phyloP scores from a whole-genome alignment of 2,888 invertebrate species.

The Ophioninae sp. region DNA sequence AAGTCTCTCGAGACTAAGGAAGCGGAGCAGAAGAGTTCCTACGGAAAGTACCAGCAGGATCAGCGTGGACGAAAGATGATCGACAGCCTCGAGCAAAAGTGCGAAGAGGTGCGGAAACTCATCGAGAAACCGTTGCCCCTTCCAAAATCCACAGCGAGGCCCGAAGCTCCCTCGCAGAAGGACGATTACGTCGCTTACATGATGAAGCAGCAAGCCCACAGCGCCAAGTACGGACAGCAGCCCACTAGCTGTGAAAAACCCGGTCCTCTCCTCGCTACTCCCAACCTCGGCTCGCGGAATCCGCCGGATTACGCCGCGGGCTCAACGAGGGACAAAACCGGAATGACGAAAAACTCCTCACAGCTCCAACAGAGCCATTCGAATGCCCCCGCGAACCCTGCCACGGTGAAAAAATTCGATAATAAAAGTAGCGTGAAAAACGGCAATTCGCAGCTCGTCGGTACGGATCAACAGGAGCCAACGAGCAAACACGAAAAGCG shows the following conservation, averaged over 20 bases:
- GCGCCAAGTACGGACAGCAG: slow-evolving; percentile 63
- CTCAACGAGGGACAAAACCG: slow-evolving; percentile 40
- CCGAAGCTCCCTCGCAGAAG: slow-evolving; percentile 71
- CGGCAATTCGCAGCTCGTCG: slow-evolving; percentile 63
- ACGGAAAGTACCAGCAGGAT: slow-evolving; percentile 68
- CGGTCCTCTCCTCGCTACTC: slow-evolving; percentile 38
- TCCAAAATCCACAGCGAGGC: slow-evolving; percentile 72
- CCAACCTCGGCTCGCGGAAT: slow-evolving; percentile 59
- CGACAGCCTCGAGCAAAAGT: slow-evolving; percentile 74
- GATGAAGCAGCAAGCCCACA: slow-evolving; percentile 75
- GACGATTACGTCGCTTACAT: slow-evolving; percentile 73
- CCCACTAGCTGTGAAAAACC: slow-evolving; percentile 55
- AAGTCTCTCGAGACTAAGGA: slow-evolving; percentile 67
- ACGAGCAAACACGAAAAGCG: slow-evolving; percentile 77
- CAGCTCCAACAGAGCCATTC: slow-evolving; percentile 25
- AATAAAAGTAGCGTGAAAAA: slow-evolving; percentile 71
- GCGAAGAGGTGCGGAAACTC: slow-evolving; percentile 76
- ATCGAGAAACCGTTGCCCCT: slow-evolving; percentile 75
- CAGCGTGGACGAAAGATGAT: slow-evolving; percentile 50
- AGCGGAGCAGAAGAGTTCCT: slow-evolving; percentile 72
- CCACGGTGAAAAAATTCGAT: slow-evolving; percentile 54
- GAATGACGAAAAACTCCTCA: slow-evolving; percentile 20
- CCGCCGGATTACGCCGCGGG: slow-evolving; percentile 47
- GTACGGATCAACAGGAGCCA: slow-evolving; percentile 49
- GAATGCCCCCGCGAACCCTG: not conserved